Conservation (phyloP, 2,888 invertebrate genomes). For the Melinopterus prodromus region DNA sequence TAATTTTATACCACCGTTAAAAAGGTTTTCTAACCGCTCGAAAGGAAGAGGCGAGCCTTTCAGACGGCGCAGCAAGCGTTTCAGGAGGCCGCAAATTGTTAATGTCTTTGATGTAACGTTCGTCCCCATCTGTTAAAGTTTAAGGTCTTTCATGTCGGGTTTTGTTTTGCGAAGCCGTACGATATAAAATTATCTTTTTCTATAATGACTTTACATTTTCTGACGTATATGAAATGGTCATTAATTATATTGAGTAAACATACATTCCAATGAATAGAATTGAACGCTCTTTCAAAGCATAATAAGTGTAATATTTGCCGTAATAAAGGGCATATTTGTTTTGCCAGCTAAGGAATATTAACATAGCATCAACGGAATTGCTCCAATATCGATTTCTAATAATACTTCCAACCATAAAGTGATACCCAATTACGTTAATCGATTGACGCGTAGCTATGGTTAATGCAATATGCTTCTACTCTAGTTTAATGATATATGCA, state of each 20-base stretch:
- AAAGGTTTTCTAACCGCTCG: neutral
- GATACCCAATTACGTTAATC: neutral
- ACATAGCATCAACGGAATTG: neutral
- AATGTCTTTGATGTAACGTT: constrained; percentile 4
- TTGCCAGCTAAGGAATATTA: neutral
- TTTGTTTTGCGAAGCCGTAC: neutral
- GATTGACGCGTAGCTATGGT: neutral
- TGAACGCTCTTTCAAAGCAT: neutral
- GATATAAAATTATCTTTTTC: neutral
- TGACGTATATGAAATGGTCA: neutral
- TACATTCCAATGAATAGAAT: neutral
- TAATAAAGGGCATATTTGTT: neutral
- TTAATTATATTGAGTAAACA: neutral
- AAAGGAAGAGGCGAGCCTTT: neutral
- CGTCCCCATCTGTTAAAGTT: neutral
- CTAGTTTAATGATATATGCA: no score
- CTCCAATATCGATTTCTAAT: neutral
- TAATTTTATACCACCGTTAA: neutral
- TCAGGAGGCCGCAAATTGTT: neutral
- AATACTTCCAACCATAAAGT: neutral
- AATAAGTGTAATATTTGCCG: neutral
- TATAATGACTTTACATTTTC: neutral
- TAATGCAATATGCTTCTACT: neutral
- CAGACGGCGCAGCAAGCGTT: neutral
- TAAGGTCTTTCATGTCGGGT: neutral